Conservation (phyloP, 2,113 vertebrate species). For the Bubo blakistoni region DNA sequence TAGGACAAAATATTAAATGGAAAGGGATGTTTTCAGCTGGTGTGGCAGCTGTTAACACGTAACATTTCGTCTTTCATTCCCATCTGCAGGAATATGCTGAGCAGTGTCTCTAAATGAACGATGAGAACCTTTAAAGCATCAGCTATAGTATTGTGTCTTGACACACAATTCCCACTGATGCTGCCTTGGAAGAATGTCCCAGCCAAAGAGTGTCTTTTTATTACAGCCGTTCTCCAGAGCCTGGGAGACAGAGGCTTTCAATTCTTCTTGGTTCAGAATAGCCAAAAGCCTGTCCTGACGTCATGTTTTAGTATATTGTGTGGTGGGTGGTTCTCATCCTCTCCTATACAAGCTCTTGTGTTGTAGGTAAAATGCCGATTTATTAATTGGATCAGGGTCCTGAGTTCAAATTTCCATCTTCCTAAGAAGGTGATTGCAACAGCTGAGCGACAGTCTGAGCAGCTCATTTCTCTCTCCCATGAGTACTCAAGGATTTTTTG, state of each 20-base stretch:
- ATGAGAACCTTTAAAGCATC: not conserved
- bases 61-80: slow-evolving; percentile 6
- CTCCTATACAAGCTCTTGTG: not conserved
- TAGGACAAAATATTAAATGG: not conserved
- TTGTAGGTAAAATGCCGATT: not conserved
- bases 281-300: not conserved
- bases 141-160: not conserved
- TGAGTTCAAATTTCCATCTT: not conserved
- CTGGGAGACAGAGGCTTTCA: not conserved
- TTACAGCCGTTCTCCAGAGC: not conserved
- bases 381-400: not conserved
- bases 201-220: not conserved
- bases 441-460: not conserved
- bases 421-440: not conserved
- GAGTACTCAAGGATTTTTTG: not conserved
- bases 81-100: not conserved
- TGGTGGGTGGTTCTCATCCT: not conserved
- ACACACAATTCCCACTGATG: not conserved
- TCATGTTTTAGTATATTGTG: not conserved
- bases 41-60: not conserved
- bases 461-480: not conserved
- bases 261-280: not conserved
- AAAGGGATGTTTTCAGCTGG: slow-evolving; percentile 17
- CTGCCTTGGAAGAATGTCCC: not conserved
- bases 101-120: not conserved